These are phyloP conservation scores for Drosophila recens DNA, from an alignment of 2,888 invertebrate genomes.

Conservation along the genomic window DNA sequence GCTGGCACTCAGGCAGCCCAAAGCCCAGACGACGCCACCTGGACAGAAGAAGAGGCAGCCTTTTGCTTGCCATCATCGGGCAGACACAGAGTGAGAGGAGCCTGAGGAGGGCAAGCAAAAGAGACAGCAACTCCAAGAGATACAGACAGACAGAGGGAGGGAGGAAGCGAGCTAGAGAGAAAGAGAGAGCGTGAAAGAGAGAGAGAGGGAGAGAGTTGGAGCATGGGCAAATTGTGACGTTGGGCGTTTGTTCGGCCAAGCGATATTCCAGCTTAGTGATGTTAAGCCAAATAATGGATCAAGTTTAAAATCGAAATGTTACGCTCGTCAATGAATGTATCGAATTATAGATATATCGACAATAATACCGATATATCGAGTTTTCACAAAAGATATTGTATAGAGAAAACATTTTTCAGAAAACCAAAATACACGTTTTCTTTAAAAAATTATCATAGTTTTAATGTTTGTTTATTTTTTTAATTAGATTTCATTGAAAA, in stretches of 20 bases:
- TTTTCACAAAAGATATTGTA: too few species aligned
- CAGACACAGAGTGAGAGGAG: constrained; percentile 12
- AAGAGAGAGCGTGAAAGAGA: neutral
- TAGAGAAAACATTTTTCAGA: too few species aligned
- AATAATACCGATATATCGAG: too few species aligned
- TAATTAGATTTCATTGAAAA: too few species aligned
- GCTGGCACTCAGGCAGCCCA: constrained; percentile 76
- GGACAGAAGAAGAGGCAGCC: constrained; percentile 56
- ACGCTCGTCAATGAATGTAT: neutral
- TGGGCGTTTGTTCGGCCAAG: constrained; percentile 50
- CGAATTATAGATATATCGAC: too few species aligned
- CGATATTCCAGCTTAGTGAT: constrained; percentile 31
- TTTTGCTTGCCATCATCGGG: constrained; percentile 46
- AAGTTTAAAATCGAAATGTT: neutral
- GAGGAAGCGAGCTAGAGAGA: constrained; percentile 21
- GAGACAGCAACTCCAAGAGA: neutral
- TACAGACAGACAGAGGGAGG: constrained; percentile 9
- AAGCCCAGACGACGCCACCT: constrained; percentile 66
- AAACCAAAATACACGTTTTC: too few species aligned
- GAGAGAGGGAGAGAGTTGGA: constrained; percentile 6
- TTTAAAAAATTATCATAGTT: too few species aligned
- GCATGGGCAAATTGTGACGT: constrained; percentile 25
- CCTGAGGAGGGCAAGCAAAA: neutral
- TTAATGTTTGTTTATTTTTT: too few species aligned
- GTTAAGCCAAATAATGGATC: neutral